A percentile compares a stretch with the other conserved stretches of the same genome.
Evolutionary conservation across 2,888 invertebrate genomes (phyloP).

Genomic region (Rhingia campestris): DNA sequence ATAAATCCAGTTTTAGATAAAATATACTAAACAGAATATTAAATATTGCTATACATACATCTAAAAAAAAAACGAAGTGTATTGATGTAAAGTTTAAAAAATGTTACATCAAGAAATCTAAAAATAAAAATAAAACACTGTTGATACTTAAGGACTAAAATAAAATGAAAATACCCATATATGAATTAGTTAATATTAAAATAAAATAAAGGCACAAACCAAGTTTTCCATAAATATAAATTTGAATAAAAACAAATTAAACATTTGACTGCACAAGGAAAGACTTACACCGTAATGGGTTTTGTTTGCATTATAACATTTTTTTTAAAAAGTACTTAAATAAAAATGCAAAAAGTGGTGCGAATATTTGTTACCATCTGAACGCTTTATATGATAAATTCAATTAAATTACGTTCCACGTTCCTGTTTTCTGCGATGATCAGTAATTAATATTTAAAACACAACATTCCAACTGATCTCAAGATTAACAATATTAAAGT

Average conservation of each 20-base stretch:
- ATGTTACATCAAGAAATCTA: constrained; percentile 19
- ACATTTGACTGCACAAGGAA: constrained; percentile 68
- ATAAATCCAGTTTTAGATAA: constrained; percentile 56
- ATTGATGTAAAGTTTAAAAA: constrained; percentile 42
- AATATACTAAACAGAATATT: constrained; percentile 63
- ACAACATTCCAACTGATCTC: constrained; percentile 70
- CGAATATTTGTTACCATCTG: constrained; percentile 44
- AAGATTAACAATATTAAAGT: constrained; percentile 7
- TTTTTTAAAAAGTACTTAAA: constrained; percentile 33
- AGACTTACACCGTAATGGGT: constrained; percentile 55
- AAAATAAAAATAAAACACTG: constrained; percentile 20
- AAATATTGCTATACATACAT: constrained; percentile 49
- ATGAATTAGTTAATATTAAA: constrained; percentile 33
- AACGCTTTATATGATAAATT: constrained; percentile 49
- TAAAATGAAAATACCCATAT: not conserved
- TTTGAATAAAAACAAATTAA: constrained; percentile 14
- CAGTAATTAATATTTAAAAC: constrained; percentile 42
- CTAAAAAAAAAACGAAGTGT: constrained; percentile 37
- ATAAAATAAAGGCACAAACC: constrained; percentile 61
- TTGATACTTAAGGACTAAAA: constrained; percentile 53
- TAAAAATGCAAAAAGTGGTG: not conserved
- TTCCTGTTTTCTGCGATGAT: constrained; percentile 51
- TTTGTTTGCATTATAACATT: constrained; percentile 33
- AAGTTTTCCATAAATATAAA: constrained; percentile 38
- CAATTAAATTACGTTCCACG: constrained; percentile 39